Conservation (phyloP, 2,888 invertebrate species). For the Plebejus melissa region DNA sequence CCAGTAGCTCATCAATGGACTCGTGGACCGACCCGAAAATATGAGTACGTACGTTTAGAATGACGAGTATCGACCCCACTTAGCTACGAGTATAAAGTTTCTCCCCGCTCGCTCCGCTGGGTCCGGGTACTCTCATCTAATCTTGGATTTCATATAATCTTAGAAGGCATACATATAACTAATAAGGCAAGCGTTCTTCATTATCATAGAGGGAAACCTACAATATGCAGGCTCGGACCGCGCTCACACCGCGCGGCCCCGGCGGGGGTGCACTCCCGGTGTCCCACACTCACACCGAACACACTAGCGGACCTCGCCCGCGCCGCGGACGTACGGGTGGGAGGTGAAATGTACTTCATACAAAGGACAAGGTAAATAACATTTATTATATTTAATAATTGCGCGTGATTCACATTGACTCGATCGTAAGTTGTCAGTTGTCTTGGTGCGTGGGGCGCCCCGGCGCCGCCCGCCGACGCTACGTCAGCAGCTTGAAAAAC, state of each 20-base stretch:
- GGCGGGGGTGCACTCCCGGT: conserved; percentile 51
- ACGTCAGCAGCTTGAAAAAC: conserved; percentile 97
- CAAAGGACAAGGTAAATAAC: conserved; percentile 46
- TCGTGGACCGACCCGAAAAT: neutral
- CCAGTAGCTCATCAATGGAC: neutral
- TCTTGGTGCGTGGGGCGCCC: conserved; percentile 53
- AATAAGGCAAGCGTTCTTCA: conserved; percentile 39
- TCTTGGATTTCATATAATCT: conserved; percentile 27
- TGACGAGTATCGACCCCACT: conserved; percentile 1
- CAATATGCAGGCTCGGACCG: conserved; percentile 67
- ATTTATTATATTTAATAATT: conserved; percentile 45
- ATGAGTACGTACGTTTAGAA: neutral
- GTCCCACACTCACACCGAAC: conserved; percentile 66
- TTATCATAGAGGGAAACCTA: conserved; percentile 51
- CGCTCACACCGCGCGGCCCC: conserved; percentile 23
- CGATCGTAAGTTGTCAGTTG: conserved; percentile 52
- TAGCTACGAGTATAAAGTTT: conserved; percentile 13
- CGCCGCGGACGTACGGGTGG: conserved; percentile 39
- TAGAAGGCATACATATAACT: conserved; percentile 34
- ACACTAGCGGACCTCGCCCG: conserved; percentile 70
- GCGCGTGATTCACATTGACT: conserved; percentile 54
- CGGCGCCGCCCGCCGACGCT: conserved; percentile 82
- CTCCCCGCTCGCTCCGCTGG: conserved; percentile 2
- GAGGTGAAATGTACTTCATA: conserved; percentile 37
- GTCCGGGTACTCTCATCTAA: conserved; percentile 21